A percentile compares a stretch with the other conserved stretches of the same genome.
phyloP scores from a whole-genome alignment of 2,888 invertebrate species.

The Tachystola acroxantha region DNA sequence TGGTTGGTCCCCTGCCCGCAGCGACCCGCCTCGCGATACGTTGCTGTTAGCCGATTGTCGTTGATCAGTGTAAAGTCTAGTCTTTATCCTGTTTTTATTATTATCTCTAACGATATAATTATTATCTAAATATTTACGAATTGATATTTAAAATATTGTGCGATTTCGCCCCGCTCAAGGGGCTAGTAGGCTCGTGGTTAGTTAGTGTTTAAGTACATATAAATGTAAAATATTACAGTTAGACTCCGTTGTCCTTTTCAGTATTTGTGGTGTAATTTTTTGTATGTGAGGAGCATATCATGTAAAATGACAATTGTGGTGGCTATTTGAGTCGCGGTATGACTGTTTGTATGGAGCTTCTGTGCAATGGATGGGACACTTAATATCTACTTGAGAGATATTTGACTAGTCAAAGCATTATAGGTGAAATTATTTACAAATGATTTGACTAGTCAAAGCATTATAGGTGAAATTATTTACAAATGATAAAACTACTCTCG shows the following conservation, averaged over 20 bases:
- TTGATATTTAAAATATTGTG: constrained; percentile 68
- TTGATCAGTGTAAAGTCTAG: constrained; percentile 79
- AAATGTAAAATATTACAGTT: constrained; percentile 69
- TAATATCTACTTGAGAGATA: no score
- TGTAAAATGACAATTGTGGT: constrained; percentile 33
- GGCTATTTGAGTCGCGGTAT: constrained; percentile 17
- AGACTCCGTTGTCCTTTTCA: constrained; percentile 74
- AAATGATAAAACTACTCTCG: no score
- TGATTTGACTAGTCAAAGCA: no score
- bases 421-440: no score
- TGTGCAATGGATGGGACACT: no score
- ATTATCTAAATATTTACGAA: constrained; percentile 68
- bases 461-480: no score
- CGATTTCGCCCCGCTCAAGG: constrained; percentile 54
- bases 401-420: no score
- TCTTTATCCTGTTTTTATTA: constrained; percentile 76
- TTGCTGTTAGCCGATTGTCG: constrained; percentile 70
- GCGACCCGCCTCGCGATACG: constrained; percentile 48
- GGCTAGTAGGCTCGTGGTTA: constrained; percentile 69
- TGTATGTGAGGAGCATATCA: constrained; percentile 53
- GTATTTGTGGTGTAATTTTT: constrained; percentile 72
- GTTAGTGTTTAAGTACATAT: constrained; percentile 71
- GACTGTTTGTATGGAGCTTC: no score
- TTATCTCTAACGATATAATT: constrained; percentile 59
- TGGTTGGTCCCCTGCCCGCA: constrained; percentile 32